Conservation (phyloP, 2,113 vertebrate species). For the Corythoichthys intestinalis region DNA sequence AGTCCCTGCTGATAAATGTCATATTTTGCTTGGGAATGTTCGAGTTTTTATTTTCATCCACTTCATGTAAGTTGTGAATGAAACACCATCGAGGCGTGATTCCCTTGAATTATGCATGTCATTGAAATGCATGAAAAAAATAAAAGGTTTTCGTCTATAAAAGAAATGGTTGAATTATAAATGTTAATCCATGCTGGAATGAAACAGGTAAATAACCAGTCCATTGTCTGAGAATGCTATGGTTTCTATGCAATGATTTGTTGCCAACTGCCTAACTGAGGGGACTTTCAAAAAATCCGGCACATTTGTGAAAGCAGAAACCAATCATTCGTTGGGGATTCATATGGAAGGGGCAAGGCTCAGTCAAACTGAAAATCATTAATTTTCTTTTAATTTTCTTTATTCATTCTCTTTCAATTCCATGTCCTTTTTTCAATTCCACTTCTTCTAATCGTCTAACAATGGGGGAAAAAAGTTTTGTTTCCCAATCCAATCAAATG, state of each 20-base stretch:
- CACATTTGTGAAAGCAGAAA: background rate
- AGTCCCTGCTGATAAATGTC: no score
- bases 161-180: background rate
- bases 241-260: background rate
- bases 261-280: background rate
- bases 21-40: no score
- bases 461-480: constrained; percentile 38
- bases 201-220: background rate
- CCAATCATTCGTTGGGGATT: background rate
- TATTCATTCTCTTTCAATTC: background rate
- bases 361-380: background rate
- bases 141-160: background rate
- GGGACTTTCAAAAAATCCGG: background rate
- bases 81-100: no score
- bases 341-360: background rate
- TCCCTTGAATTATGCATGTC: no score
- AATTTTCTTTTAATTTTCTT: background rate
- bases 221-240: background rate
- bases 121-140: no score
- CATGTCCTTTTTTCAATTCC: background rate
- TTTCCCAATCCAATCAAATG: constrained; percentile 47
- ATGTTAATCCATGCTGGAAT: background rate
- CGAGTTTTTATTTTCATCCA: no score
- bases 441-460: constrained; percentile 28
- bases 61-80: no score